phyloP scores from a whole-genome alignment of 2,113 vertebrate genomes.

The Cacatua alba region DNA sequence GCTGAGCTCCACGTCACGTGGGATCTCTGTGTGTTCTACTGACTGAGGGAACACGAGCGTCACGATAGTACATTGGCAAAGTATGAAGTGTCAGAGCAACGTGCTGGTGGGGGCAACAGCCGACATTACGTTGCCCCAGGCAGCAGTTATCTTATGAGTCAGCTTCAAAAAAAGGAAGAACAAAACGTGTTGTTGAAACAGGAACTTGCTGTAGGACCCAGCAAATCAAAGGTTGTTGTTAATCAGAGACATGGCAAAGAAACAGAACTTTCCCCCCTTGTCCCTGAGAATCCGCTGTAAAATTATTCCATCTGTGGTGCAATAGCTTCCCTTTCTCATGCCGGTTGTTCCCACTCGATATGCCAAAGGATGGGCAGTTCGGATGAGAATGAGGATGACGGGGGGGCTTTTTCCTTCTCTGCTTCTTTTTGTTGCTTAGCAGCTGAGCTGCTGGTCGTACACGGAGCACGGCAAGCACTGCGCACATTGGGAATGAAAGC shows the following conservation, averaged over 20 bases:
- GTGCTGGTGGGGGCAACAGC: background rate
- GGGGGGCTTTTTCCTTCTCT: background rate
- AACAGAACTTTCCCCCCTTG: background rate
- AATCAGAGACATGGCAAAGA: background rate
- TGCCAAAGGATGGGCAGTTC: background rate
- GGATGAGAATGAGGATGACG: background rate
- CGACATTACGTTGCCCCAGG: background rate
- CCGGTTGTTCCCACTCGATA: background rate
- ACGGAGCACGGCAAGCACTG: background rate
- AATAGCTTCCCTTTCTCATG: background rate
- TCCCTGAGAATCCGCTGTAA: background rate
- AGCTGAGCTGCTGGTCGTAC: conserved; percentile 37
- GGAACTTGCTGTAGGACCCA: background rate
- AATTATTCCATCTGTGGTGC: background rate
- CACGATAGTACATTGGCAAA: background rate
- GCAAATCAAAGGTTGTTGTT: background rate
- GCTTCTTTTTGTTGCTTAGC: conserved; percentile 37
- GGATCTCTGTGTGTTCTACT: background rate
- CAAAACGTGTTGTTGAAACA: background rate
- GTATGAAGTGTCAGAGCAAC: background rate
- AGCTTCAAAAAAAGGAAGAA: background rate
- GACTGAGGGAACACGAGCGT: background rate
- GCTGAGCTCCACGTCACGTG: background rate
- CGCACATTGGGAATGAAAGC: background rate
- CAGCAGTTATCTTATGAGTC: conserved; percentile 24